These are phyloP conservation scores for Slavum lentiscoides DNA, from an alignment of 2,888 invertebrate genomes.

Conservation along the genomic window DNA sequence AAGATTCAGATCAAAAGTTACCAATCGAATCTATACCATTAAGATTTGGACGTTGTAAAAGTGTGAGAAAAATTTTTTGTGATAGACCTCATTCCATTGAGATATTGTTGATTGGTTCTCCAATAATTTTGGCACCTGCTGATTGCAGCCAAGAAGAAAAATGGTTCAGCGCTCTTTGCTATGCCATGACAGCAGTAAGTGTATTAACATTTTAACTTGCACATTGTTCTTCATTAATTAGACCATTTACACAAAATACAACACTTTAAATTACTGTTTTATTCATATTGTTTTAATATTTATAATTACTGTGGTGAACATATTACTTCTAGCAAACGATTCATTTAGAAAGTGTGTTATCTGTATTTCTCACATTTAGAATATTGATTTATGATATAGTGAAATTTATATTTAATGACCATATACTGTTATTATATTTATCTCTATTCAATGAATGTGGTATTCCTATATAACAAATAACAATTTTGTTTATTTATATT, in stretches of 20 bases:
- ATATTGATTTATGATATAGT: too few species aligned
- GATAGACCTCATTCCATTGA: constrained; percentile 42
- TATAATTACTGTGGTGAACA: too few species aligned
- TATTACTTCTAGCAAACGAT: too few species aligned
- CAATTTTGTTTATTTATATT: too few species aligned
- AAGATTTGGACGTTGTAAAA: constrained; percentile 47
- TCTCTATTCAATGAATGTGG: too few species aligned
- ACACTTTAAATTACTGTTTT: too few species aligned
- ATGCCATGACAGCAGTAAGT: constrained; percentile 23
- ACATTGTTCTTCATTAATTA: neutral
- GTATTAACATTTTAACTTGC: neutral
- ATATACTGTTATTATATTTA: too few species aligned
- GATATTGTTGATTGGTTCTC: constrained; percentile 17
- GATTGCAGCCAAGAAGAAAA: constrained; percentile 50
- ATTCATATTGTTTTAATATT: too few species aligned
- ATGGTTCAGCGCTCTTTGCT: constrained; percentile 37
- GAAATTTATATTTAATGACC: too few species aligned
- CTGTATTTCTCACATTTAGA: too few species aligned
- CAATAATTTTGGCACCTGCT: constrained; percentile 39
- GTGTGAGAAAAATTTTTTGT: constrained; percentile 27
- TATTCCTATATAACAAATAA: too few species aligned
- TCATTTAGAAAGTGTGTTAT: too few species aligned
- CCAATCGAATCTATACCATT: constrained; percentile 34
- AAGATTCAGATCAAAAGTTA: constrained; percentile 23
- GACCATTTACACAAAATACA: neutral